Evolutionary conservation across 2,797 vertebrate genomes (phyloP), one percentile per base, ranked within the genome.

Genomic region (Gymnoscopelus microlampas): DNA sequence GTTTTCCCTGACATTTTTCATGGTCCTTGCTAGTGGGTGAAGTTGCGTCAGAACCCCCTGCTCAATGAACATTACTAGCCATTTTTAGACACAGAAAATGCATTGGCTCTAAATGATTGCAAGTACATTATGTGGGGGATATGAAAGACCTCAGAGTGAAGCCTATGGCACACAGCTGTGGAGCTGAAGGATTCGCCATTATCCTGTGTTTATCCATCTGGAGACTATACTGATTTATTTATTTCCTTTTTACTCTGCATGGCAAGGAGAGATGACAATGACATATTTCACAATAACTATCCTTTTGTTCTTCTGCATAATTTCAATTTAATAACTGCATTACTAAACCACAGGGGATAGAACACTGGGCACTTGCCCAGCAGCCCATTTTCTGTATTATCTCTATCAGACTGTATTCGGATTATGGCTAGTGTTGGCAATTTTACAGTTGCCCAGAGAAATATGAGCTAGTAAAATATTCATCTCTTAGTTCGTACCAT

Each of bases 291-390:
- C 79, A 79, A 81, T 87, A 91, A 87, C 86, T 89, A 86, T 90
- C 85, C 80, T 86, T 87, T 93, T 93, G 91, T 93, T 92, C 91
- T 92, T 93, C 87, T 90, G 89, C 88, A 93, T 91, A 91, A 93
- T 92, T 94, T 91, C 82, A 92, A 89, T 93, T 89, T 89, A 83
- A 91, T 91, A 92, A 91, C 88, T 92, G 86, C 89, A 88, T 87
- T 91, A 84, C 87, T 90, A 78, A 91, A 70, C 70, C 80, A 77
- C 77, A 65, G 72, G 83, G 89, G 90, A 87, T 84, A 87, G 86
- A 89, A 80, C 86, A 83, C 60, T 72, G 85, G 87, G 85, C 85
- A 87, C 81, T 80, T 88, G 86, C 88, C 89, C 86, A 91, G 87
- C 78, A 87, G 83, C 83, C 66, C 74, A 11, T 3, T 64, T 12